Conservation (phyloP, 2,113 vertebrate genomes). For the Tragulus kanchil region DNA sequence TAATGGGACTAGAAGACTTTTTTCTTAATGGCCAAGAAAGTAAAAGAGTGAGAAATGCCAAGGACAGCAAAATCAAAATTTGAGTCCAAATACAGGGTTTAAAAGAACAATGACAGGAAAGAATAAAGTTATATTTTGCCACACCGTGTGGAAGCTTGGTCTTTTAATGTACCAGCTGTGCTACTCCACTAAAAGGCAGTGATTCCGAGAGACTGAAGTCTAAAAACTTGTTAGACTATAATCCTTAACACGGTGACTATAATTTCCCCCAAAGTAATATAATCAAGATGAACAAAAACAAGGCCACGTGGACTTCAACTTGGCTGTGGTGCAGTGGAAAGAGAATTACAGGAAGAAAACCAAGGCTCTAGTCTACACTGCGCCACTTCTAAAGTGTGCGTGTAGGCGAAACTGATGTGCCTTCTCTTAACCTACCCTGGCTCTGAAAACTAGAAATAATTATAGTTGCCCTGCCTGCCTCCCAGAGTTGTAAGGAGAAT, state of each 20-base stretch:
- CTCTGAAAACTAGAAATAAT: neutral
- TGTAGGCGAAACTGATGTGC: neutral
- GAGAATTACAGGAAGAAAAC: neutral
- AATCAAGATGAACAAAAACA: conserved; percentile 50
- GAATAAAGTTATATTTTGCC: conserved; percentile 15
- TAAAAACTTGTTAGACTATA: conserved; percentile 37
- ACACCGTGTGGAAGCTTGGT: neutral
- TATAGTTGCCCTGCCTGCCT: neutral
- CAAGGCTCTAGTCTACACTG: neutral
- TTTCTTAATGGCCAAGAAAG: neutral
- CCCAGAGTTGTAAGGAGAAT: neutral
- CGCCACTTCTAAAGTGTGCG: neutral
- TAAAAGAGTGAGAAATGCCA: neutral
- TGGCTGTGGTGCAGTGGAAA: neutral
- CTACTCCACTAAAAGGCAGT: neutral
- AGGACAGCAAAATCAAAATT: neutral
- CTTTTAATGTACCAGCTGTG: neutral
- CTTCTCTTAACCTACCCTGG: neutral
- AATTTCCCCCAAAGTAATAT: conserved; percentile 38
- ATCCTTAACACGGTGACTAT: conserved; percentile 17
- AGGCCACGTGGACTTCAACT: neutral
- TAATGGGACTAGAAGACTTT: neutral
- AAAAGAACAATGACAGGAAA: neutral
- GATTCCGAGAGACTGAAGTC: neutral
- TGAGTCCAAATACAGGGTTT: neutral